Percentiles rank a stretch among this genome's conserved stretches.
These are phyloP conservation scores for Aphelinus certus DNA, from an alignment of 1,140 invertebrate genomes.

Conservation along the genomic window DNA sequence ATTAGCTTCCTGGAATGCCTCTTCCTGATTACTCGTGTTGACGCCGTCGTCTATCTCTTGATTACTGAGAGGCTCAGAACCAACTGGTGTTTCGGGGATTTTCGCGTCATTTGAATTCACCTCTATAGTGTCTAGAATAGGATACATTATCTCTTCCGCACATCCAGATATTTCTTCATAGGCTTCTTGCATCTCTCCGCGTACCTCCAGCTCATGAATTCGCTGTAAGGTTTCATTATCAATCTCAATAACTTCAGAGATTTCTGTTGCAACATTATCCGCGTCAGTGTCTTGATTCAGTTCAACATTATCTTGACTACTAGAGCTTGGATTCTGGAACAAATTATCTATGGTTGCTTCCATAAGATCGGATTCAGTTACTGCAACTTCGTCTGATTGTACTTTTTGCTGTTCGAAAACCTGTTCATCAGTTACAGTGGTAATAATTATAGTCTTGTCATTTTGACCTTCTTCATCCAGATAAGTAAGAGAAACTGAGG, in stretches of 20 bases:
- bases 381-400: neutral
- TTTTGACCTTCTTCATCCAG: constrained; percentile 29
- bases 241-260: constrained; percentile 63
- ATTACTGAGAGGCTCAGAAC: constrained; percentile 47
- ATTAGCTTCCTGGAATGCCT: constrained; percentile 63
- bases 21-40: constrained; percentile 57
- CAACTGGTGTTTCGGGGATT: constrained; percentile 47
- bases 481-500: constrained; percentile 40
- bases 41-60: constrained; percentile 49
- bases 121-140: constrained; percentile 62
- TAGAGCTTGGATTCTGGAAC: neutral
- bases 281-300: constrained; percentile 8
- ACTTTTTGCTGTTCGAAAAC: constrained; percentile 16
- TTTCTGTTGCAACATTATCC: constrained; percentile 50
- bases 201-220: constrained; percentile 63
- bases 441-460: constrained; percentile 33
- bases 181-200: constrained; percentile 62
- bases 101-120: constrained; percentile 55
- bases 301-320: constrained; percentile 11
- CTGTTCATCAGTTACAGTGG: constrained; percentile 6
- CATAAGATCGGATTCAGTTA: neutral
- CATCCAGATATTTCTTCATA: constrained; percentile 64
- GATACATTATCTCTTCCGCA: constrained; percentile 63
- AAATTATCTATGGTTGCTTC: neutral
- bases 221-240: constrained; percentile 62